Evolutionary conservation across 2,797 vertebrate species (phyloP), one percentile per base, ranked within the genome.

Genomic region (Distichodus sexfasciatus): DNA sequence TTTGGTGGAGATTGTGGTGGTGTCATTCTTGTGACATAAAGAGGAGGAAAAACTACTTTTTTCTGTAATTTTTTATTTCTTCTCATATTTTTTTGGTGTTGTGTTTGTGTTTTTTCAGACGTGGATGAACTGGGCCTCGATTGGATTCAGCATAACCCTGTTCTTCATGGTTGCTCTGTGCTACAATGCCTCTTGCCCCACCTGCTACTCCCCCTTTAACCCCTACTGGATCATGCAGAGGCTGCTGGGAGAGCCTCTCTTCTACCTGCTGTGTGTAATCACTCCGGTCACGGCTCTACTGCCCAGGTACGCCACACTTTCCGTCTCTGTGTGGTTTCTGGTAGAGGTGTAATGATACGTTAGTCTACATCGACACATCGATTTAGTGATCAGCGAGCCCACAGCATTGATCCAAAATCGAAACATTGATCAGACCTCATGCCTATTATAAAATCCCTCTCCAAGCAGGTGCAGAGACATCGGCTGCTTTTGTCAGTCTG

Each of bases 181-280:
- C 81, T 99, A 98, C 84, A 98, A 97, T 8, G 84, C 92, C 40
- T 93, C 94, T 59, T 99, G 97, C 72, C 91, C 95, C 1, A 89
- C 91, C 6, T 99, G 97, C 84, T 95, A 92, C 83, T 89, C 94
- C 46, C 97, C 97, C 1, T 99, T 96, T 15, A 98, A 97, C 87
- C 94, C 97, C 0, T 97, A 98, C 87, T 97, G 96, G 97, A 96
- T 91, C 66, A 93, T 97, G 88, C 93, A 98, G 79, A 92, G 84
- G 46, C 85, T 98, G 21, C 87, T 99, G 83, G 89, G 87, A 69
- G 92, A 97, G 70, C 94, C 95, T 0, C 68, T 93, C 70, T 98
- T 98, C 87, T 98, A 99, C 87, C 86, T 97, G 81, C 92, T 91
- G 50, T 96, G 94, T 63, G 61, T 94, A 77, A 57, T 98, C 81